These are phyloP conservation scores for Nymphicus hollandicus DNA, from an alignment of 2,113 vertebrate genomes.

Conservation along the genomic window DNA sequence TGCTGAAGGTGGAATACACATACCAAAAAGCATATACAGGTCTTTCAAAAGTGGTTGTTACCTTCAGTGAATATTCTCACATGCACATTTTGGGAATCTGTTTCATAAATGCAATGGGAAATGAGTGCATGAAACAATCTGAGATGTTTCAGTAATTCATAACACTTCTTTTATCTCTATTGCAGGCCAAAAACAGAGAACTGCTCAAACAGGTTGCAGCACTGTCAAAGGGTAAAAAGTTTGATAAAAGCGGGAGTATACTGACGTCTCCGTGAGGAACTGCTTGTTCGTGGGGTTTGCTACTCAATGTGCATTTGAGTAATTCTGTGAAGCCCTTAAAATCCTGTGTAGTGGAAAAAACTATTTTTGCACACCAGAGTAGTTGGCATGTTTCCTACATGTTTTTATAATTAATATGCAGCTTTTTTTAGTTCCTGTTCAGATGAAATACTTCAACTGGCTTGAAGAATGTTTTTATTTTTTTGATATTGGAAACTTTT, in stretches of 20 bases:
- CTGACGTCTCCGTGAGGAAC: conserved; percentile 88
- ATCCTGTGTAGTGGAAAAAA: conserved; percentile 69
- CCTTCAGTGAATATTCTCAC: background rate
- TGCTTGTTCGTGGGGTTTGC: conserved; percentile 37
- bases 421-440: conserved; percentile 76
- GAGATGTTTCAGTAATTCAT: background rate
- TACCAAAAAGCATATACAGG: background rate
- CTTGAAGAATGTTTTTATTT: conserved; percentile 79
- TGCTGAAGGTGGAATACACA: background rate
- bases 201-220: conserved; percentile 97
- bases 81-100: background rate
- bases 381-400: conserved; percentile 75
- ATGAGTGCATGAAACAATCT: background rate
- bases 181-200: conserved; percentile 95
- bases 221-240: conserved; percentile 98
- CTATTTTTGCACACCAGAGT: conserved; percentile 76
- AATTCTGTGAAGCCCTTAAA: conserved; percentile 84
- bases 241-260: conserved; percentile 92
- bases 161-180: conserved; percentile 16
- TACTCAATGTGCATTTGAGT: conserved; percentile 60
- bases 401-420: conserved; percentile 76
- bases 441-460: conserved; percentile 79
- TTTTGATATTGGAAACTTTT: conserved; percentile 74
- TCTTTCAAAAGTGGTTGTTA: background rate
- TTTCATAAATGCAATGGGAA: background rate